Evolutionary conservation across 1,140 invertebrate genomes (phyloP).

Genomic region (Drosophila burlai): DNA sequence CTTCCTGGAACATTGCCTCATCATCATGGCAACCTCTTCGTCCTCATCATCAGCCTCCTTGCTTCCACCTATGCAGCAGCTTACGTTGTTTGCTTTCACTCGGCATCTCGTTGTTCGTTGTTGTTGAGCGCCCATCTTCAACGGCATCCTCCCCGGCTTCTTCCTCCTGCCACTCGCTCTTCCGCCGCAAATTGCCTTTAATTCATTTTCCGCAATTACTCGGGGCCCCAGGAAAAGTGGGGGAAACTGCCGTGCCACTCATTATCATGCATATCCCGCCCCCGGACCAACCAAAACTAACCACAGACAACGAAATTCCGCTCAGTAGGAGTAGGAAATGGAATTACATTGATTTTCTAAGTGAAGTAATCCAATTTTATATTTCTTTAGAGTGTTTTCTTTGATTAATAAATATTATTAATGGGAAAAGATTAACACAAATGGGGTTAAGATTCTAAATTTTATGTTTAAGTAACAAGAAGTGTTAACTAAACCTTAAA

Average conservation of each 20-base stretch:
- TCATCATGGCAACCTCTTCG: constrained; percentile 19
- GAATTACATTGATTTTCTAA: neutral
- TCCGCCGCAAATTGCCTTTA: constrained; percentile 71
- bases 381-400: neutral
- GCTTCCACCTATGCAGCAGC: constrained; percentile 35
- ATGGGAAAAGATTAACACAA: neutral
- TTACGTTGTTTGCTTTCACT: constrained; percentile 75
- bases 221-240: constrained; percentile 29
- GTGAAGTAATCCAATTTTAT: neutral
- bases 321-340: neutral
- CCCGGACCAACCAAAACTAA: neutral
- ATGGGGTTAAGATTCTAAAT: too few relatives aligned
- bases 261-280: constrained; percentile 62
- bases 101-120: constrained; percentile 53
- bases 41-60: neutral
- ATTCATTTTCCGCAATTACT: constrained; percentile 79
- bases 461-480: neutral
- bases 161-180: constrained; percentile 15
- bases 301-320: constrained; percentile 1
- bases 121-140: constrained; percentile 21
- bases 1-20: constrained; percentile 59
- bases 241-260: constrained; percentile 29
- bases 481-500: neutral
- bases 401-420: neutral
- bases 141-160: constrained; percentile 2